Evolutionary conservation across 2,888 invertebrate genomes (phyloP), one percentile per base, ranked within the genome.

Genomic region (Dysmachus trigonus): DNA sequence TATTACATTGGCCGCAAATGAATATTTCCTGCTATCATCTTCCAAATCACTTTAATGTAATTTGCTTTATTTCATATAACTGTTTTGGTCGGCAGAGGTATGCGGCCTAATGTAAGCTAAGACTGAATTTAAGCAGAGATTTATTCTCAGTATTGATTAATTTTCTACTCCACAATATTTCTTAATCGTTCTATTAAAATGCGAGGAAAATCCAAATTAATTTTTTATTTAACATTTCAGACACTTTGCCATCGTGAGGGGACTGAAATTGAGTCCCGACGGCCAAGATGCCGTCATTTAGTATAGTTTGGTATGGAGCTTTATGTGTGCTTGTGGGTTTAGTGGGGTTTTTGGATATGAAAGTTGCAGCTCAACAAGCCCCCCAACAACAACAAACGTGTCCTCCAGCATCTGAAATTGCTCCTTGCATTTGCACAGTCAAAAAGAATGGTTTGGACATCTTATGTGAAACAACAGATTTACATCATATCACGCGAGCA

Each of bases 381-480:
- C 86, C 87, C 15, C 84, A 79, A 74, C 87, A 93, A 88, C 90
- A 93, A 88, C 96, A 96, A 92, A 95, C 95, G 91, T 97, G 97
- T 92, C 97, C 97, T 74, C 93, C 95, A 87, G 94, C 95, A 88
- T 93, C 92, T 90, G 96, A 96, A 87, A 96, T 97, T 90, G 92
- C 95, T 83, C 97, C 97, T 41, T 98, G 97, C 93, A 93, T 94
- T 89, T 98, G 97, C 92, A 95, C 94, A 89, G 96, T 97, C 88
- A 97, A 97, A 92, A 97, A 97, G 92, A 96, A 96, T 90, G 97
- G 97, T 74, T 93, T 98, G 89, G 97, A 98, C 91, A 95, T 98
- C 88, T 94, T 97, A 88, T 98, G 97, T 94, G 97, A 97, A 93
- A 95, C 95, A 89, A 97, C 97, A 84, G 96, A 97, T 90, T 94